Evolutionary conservation across 2,888 invertebrate species (phyloP), one percentile per base, ranked within the genome.

Genomic region (Marasmarcha lunaedactyla): DNA sequence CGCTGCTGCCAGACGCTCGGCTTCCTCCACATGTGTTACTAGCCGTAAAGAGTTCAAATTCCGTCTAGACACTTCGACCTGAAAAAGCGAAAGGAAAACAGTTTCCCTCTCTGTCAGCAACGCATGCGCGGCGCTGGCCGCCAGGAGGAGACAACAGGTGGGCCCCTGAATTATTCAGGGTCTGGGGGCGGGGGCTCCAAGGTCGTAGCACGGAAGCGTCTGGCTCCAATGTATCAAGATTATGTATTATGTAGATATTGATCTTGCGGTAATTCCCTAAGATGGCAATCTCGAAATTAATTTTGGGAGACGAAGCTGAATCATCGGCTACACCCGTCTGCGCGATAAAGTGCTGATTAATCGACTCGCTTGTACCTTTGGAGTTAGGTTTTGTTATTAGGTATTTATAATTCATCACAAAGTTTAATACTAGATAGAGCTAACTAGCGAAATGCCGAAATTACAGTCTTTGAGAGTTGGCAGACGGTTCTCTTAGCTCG

Each of bases 31-130:
- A 20, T 20, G 20, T 20, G 20, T 20, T 20, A 7, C 4, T 7
- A 20, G 20, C 30, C 58, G 69, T 77, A 71, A 74, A 77, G 71
- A 78, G 79, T 78, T 79, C 81, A 78, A 63, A 63, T 56, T 62
- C 61, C 65, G 81, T 83, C 81, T 81, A 83, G 81, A 83, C 81
- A 63, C 54, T 77, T 81, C 81, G 79, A 79, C 78, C 81, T 69
- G 63, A 52, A 53, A 54, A 55, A 54, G 52, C 72, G 69, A 69
- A 73, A 61, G 59, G 69, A 61, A 53, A 57, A 45, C 45, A 49
- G 51, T 48, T 47, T 39, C 56, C 52, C 47, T 71, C 73, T 57
- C 59, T 72, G 67, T 69, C 64, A 64, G 59, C 67, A 66, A 67
- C 67, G 20, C 81, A 76, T 79, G 79, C 79, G 81, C 78, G 73